These are phyloP conservation scores for Pycnonotus jocosus DNA, from an alignment of 2,113 vertebrate species.

Conservation along the genomic window DNA sequence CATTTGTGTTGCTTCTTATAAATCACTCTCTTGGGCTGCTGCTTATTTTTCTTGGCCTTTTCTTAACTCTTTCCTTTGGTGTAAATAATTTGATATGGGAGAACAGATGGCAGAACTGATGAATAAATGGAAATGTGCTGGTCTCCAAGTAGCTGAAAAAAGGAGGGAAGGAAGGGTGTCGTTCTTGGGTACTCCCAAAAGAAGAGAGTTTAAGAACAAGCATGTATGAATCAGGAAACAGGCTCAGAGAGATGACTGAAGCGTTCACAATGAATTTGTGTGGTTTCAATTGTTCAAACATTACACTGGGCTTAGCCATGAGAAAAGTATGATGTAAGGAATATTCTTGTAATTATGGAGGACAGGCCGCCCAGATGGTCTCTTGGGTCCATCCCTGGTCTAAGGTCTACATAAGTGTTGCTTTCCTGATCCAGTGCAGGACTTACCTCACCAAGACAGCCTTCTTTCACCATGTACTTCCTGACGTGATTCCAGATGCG, in stretches of 20 bases:
- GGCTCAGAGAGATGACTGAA: neutral
- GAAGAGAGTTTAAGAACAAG: neutral
- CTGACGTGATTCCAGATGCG: conserved; percentile 86
- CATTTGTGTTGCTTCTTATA: neutral
- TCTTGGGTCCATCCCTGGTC: neutral
- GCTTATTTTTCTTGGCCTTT: conserved; percentile 45
- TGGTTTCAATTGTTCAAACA: neutral
- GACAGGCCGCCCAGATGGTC: neutral
- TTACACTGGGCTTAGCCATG: neutral
- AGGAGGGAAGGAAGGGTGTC: conserved; percentile 51
- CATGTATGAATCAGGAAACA: neutral
- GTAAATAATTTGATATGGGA: neutral
- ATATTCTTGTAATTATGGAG: neutral
- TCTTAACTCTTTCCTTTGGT: conserved; percentile 11
- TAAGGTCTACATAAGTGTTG: neutral
- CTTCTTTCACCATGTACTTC: conserved; percentile 94
- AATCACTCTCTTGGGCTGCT: conserved; percentile 4
- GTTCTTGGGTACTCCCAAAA: conserved; percentile 4
- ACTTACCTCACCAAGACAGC: conserved; percentile 90
- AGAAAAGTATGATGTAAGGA: neutral
- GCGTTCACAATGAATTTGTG: neutral
- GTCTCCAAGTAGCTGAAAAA: neutral
- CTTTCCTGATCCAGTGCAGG: neutral
- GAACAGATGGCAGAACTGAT: conserved; percentile 2
- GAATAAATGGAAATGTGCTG: conserved; percentile 35